phyloP scores from a whole-genome alignment of 2,113 vertebrate genomes.

The Spea multiplicata region DNA sequence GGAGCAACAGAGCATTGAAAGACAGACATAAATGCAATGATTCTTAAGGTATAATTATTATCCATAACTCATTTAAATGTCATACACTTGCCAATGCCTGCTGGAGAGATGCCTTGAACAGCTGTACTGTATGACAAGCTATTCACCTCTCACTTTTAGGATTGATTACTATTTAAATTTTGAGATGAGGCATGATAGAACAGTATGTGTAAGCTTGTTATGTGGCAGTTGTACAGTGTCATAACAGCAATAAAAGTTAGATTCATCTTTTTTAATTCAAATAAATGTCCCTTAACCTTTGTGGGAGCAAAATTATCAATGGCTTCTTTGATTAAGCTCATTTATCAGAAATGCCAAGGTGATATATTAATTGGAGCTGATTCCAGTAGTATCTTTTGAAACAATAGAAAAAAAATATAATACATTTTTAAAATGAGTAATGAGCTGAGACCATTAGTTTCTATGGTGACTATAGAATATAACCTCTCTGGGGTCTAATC shows the following conservation, averaged over 20 bases:
- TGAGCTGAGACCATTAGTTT: too few relatives aligned
- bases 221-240: background rate
- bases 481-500: too few relatives aligned
- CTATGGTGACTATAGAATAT: too few relatives aligned
- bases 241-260: background rate
- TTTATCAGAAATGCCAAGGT: too few relatives aligned
- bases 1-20: background rate
- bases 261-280: background rate
- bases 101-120: constrained; percentile 26
- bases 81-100: constrained; percentile 29
- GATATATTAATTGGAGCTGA: too few relatives aligned
- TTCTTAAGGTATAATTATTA: constrained; percentile 33
- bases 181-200: constrained; percentile 20
- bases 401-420: too few relatives aligned
- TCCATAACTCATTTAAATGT: constrained; percentile 33
- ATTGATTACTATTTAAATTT: constrained; percentile 36
- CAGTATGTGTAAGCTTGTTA: constrained; percentile 23
- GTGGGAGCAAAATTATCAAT: constrained; percentile 7
- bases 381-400: too few relatives aligned
- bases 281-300: background rate
- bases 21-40: constrained; percentile 22
- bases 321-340: background rate
- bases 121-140: constrained; percentile 31
- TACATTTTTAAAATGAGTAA: too few relatives aligned
- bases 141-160: constrained; percentile 37